Conservation (phyloP, 2,113 vertebrate genomes). For the Symphodus melops region DNA sequence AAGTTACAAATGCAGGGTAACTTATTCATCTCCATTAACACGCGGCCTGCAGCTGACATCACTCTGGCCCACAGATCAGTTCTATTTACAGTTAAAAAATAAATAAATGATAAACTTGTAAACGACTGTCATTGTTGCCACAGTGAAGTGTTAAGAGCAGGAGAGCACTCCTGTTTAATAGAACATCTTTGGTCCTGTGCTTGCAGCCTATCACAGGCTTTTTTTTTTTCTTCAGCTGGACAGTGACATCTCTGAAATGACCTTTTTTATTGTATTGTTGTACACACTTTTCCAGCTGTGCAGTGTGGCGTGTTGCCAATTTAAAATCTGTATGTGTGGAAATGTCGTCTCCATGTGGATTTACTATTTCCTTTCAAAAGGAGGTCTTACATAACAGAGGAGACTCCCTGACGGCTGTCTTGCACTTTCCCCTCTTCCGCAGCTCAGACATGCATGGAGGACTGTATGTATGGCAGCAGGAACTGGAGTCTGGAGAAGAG, state of each 20-base stretch:
- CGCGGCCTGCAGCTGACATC: too few species aligned
- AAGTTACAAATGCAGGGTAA: too few species aligned
- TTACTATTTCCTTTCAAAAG: constrained; percentile 16
- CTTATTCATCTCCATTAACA: too few species aligned
- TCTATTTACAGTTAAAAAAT: too few species aligned
- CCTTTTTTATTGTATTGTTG: background rate
- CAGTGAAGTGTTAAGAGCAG: too few species aligned
- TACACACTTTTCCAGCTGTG: constrained; percentile 46
- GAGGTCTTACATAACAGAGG: constrained; percentile 47
- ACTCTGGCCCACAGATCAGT: too few species aligned
- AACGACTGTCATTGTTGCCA: too few species aligned
- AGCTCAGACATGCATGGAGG: constrained; percentile 34
- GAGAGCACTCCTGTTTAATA: too few species aligned
- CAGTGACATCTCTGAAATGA: constrained; percentile 16
- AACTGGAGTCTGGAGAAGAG: constrained; percentile 38
- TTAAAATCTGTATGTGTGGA: constrained; percentile 27
- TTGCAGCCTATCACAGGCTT: too few species aligned
- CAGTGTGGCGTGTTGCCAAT: constrained; percentile 20
- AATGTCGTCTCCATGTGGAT: constrained; percentile 39
- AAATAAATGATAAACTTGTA: too few species aligned
- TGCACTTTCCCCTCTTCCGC: constrained; percentile 36
- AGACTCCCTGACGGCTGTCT: constrained; percentile 38
- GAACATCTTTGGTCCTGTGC: too few species aligned
- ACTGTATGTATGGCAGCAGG: constrained; percentile 42
- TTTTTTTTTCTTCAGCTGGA: background rate